Conservation (phyloP, 2,113 vertebrate species). For the Indicator maculatus region DNA sequence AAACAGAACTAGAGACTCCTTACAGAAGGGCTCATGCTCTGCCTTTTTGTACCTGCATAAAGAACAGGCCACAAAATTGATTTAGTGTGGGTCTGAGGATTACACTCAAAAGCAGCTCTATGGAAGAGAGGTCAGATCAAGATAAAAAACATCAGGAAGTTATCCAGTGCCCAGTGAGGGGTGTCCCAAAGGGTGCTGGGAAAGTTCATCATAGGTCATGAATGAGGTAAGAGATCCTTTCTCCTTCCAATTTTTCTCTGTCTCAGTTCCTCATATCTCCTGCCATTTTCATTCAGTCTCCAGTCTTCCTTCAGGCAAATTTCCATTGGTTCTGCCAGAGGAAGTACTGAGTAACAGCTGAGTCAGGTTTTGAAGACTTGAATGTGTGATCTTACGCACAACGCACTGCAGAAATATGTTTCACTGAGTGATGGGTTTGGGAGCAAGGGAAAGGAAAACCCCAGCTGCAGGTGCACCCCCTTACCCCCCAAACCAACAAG, state of each 20-base stretch:
- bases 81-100: neutral
- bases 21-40: neutral
- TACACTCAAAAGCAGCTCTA: neutral
- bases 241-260: neutral
- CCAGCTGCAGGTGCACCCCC: constrained; percentile 26
- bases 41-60: neutral
- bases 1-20: neutral
- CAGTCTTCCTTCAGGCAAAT: neutral
- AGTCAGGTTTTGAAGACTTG: constrained; percentile 25
- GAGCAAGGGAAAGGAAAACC: constrained; percentile 35
- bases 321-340: neutral
- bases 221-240: neutral
- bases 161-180: neutral
- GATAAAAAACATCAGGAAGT: neutral
- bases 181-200: neutral
- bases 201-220: neutral
- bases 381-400: neutral
- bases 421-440: neutral
- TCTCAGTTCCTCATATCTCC: neutral
- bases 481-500: neutral
- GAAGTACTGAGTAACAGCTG: constrained; percentile 52
- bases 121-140: neutral
- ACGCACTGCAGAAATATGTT: neutral
- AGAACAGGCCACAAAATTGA: neutral
- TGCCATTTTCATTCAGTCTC: neutral